These are phyloP conservation scores for Anastatus disparis DNA, from an alignment of 1,140 invertebrate genomes.

Conservation along the genomic window DNA sequence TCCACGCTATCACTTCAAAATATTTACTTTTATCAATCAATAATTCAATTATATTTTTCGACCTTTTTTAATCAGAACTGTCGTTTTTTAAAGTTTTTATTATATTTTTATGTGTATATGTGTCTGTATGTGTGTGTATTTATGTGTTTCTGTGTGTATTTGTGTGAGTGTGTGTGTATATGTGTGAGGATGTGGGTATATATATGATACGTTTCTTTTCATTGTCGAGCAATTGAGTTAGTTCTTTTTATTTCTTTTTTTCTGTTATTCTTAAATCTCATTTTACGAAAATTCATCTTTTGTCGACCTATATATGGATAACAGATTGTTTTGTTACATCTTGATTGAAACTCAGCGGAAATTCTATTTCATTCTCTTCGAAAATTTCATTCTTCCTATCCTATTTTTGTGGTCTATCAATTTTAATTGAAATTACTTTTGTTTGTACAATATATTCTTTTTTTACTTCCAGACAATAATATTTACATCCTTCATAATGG, in stretches of 20 bases:
- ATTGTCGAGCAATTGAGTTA: too few relatives aligned
- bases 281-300: constrained; percentile 18
- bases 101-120: too few relatives aligned
- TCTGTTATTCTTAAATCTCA: neutral
- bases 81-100: too few relatives aligned
- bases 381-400: neutral
- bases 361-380: neutral
- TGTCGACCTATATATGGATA: neutral
- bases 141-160: too few relatives aligned
- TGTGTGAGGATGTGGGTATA: too few relatives aligned
- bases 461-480: too few relatives aligned
- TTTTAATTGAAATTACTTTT: constrained; percentile 26
- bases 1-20: constrained; percentile 13
- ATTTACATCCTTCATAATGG: too few relatives aligned
- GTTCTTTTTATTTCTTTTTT: neutral
- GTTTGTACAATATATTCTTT: too few relatives aligned
- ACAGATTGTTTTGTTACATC: neutral
- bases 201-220: too few relatives aligned
- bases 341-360: constrained; percentile 4
- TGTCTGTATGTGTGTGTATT: too few relatives aligned
- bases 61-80: neutral
- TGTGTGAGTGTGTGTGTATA: too few relatives aligned
- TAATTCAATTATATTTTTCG: constrained; percentile 22
- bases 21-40: constrained; percentile 39
- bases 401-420: neutral